Evolutionary conservation across 2,797 vertebrate species (phyloP).

Genomic region (Etheostoma nigrum): DNA sequence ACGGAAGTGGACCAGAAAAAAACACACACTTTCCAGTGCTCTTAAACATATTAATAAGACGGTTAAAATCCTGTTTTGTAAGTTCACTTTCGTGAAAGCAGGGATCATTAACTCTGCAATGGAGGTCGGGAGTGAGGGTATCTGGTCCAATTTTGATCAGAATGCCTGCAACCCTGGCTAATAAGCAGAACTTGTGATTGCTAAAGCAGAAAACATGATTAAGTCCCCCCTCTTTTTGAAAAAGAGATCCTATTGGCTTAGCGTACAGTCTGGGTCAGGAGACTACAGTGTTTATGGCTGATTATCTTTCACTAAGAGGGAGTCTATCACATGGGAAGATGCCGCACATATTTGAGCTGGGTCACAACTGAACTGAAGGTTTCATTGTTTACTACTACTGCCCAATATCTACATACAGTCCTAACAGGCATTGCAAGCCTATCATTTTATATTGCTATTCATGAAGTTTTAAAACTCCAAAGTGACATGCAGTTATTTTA

Average conservation of each 20-base stretch:
- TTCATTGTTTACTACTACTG: constrained; percentile 26
- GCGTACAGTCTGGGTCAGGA: constrained; percentile 69
- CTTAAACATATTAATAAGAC: too few relatives aligned
- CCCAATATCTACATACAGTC: constrained; percentile 14
- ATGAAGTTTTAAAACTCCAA: constrained; percentile 7
- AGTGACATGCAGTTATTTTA: constrained; percentile 6
- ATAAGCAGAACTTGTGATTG: constrained; percentile 80
- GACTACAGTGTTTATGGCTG: constrained; percentile 46
- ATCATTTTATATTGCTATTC: constrained; percentile 18
- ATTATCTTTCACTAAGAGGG: constrained; percentile 47
- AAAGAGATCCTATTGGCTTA: constrained; percentile 59
- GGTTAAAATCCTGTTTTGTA: too few relatives aligned
- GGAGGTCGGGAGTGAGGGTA: too few relatives aligned
- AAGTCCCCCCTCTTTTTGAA: constrained; percentile 60
- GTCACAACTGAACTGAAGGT: constrained; percentile 42
- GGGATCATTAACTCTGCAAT: too few relatives aligned
- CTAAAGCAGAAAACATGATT: constrained; percentile 81
- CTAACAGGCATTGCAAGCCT: constrained; percentile 1
- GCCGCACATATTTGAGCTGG: constrained; percentile 37
- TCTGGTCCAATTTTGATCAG: too few relatives aligned
- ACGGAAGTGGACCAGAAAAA: too few relatives aligned
- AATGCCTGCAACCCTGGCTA: constrained; percentile 7
- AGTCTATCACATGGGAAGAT: constrained; percentile 35
- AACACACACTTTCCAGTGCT: too few relatives aligned
- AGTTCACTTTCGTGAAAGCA: too few relatives aligned